Evolutionary conservation across 2,113 vertebrate genomes (phyloP), one percentile per base, ranked within the genome.

Genomic region (Pachycephala philippinensis): DNA sequence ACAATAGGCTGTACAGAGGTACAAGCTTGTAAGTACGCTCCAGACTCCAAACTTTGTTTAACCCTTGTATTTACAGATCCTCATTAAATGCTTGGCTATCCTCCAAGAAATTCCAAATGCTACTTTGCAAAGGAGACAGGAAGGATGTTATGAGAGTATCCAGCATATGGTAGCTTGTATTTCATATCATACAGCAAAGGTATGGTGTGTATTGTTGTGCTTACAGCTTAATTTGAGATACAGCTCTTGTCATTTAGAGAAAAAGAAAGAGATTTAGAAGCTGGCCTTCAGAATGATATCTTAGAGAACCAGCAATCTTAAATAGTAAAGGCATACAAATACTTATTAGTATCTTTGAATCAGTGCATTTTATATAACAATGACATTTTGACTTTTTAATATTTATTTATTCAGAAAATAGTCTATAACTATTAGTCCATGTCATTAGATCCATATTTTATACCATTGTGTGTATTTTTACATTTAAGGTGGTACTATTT

Each of bases 161-260:
- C 98, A 98, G 87, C 99, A 99, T 90, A 99, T 99, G 99, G 98
- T 99, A 86, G 99, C 99, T 66, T 99, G 99, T 88, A 98, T 98
- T 65, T 98, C 98, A 59, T 98, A 98, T 97, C 99, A 99, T 92
- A 90, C 98, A 70, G 97, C 98, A 88, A 99, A 99, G 99, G 99
- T 99, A 97, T 84, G 79, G 10, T 84, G 45, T 85, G 54, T 68
- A 54, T 87, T 82, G 76, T 89, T 88, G 22, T 80, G 44, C 44
- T 56, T 89, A 50, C 6, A 42, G 15, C 49, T 69, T 57, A 33
- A 35, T 72, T 90, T 80, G 72, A 94, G 64, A 47, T 66, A 37
- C 0, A 84, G 28, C 9, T 85, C 13, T 47, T 89, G 28, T 59
- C 31, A 60, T 76, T 65, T 66, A 39, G 27, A 72, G 40, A 6